Evolutionary conservation across 2,888 invertebrate species (phyloP), one percentile per base, ranked within the genome.

Genomic region (Chrysomela aeneicollis): DNA sequence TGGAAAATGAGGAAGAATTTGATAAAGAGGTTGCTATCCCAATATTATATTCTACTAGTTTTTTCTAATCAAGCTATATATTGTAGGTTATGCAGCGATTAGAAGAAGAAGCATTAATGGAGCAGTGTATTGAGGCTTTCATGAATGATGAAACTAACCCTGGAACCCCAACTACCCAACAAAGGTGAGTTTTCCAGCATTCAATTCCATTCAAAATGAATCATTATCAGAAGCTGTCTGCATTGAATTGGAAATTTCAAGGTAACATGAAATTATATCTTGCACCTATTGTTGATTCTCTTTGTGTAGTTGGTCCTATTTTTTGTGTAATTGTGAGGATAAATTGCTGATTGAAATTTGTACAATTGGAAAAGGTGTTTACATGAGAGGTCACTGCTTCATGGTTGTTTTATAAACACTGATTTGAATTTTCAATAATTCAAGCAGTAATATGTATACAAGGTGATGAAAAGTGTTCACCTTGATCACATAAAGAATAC

Each of bases 1-100:
- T 95, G 95, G 95, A 95, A 79, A 92, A 94, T 76, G 92, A 95
- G 77, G 95, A 96, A 77, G 95, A 95, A 78, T 95, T 95, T 79
- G 95, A 96, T 77, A 92, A 93, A 82, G 92, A 93, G 88, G 95
- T 93, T 81, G 73, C 61, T 65, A 53, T 37, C 12, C 46, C 9
- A 17, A 26, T 8, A 35, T 49, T 59, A n/a, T 26, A 49, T 26
- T 35, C 42, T 60, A 22, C 35, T n/a, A 37, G 18, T 18, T 21
- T 26, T 35, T 49, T 15, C 18, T 21, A 18, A 6, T 3, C 35
- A 19, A 42, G 55, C 37, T 59, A 32, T 66, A n/a, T n/a, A 54
- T 26, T 78, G 10, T 18, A 94, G 93, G 93, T 94, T 67, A 87
- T 94, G 85, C 91, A 93, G 80, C 90, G 94, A 77, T 79, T 94